Base-by-base conservation (phyloP, 2,888 invertebrate species). In the Rotaria socialis region DNA sequence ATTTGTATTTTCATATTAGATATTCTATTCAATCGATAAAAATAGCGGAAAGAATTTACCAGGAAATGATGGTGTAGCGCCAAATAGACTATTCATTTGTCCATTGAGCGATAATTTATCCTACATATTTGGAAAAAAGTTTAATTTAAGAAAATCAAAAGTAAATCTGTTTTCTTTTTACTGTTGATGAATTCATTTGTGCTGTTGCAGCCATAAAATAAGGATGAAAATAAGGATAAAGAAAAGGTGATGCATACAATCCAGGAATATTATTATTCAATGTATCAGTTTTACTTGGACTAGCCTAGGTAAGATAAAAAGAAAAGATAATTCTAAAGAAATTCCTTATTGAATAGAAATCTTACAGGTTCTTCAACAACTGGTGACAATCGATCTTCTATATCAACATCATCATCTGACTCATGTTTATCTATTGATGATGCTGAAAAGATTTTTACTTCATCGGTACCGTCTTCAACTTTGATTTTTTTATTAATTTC, bases 341-440 rank as follows among this genome's bases (percentile, higher is more conserved):
- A 43, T 22, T 19, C 1, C 4, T 41, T 3, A 43, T 75, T 1
- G 5, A 43, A 75, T 43, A 16, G 22, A 22, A 80, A 47, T 52
- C 80, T 47, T 80, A 80, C 80, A 24, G 80, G 47, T 47, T 80
- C 80, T 80, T 47, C 80, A 22, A 80, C 47, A 24, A 80, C 47
- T 10, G 80, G 47, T 80, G 47, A 80, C 3, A 80, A 8, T 10
- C 80, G 43, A 43, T 80, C 47, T 47, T 80, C 80, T 10, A 75
- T 75, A 43, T 47, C 75, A 24, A 5, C 47, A 47, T 47, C 80
- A 8, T 0, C 24, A 75, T 47, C 80, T 7, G n/a, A 22, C 10
- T 80, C n/a, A 47, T 47, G 24, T 7, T 80, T 47, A 3, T 35
- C 0, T 22, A 14, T 43, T 24, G 41, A 5, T 47, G 80, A 80